Conservation (phyloP, 1,140 invertebrate species). For the Oppia nitens region DNA sequence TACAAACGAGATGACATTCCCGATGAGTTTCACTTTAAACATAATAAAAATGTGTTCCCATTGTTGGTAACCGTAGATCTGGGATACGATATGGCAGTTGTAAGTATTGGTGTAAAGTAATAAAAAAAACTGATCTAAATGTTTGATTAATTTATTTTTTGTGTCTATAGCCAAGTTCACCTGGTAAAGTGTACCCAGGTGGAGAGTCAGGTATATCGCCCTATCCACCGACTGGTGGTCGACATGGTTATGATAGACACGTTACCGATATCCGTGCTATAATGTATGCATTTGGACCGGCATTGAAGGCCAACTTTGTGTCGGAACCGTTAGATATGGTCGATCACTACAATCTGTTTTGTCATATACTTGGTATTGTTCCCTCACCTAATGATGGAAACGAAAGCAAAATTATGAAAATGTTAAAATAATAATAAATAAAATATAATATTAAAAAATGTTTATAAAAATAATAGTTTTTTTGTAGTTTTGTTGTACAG, state of each 20-base stretch:
- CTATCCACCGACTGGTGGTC: neutral
- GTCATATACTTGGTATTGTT: constrained; percentile 17
- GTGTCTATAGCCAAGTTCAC: constrained; percentile 1
- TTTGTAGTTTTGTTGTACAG: no score
- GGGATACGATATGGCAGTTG: no score
- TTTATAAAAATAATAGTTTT: no score
- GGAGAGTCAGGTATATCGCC: neutral
- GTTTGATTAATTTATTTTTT: no score
- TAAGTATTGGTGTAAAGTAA: no score
- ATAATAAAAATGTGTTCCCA: no score
- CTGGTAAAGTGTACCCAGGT: neutral
- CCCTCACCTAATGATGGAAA: constrained; percentile 18
- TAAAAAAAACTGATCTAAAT: no score
- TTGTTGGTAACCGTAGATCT: no score
- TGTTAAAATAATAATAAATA: no score
- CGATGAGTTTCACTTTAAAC: no score
- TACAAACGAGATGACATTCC: constrained; percentile 39
- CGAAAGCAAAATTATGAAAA: no score
- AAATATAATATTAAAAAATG: no score
- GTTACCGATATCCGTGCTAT: constrained; percentile 6
- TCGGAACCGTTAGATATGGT: constrained; percentile 17
- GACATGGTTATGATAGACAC: constrained; percentile 8
- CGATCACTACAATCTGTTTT: constrained; percentile 19
- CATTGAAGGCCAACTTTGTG: constrained; percentile 13
- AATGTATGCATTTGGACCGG: constrained; percentile 9